Evolutionary conservation across 2,113 vertebrate genomes (phyloP), one percentile per base, ranked within the genome.

Genomic region (Lipophrys pholis): DNA sequence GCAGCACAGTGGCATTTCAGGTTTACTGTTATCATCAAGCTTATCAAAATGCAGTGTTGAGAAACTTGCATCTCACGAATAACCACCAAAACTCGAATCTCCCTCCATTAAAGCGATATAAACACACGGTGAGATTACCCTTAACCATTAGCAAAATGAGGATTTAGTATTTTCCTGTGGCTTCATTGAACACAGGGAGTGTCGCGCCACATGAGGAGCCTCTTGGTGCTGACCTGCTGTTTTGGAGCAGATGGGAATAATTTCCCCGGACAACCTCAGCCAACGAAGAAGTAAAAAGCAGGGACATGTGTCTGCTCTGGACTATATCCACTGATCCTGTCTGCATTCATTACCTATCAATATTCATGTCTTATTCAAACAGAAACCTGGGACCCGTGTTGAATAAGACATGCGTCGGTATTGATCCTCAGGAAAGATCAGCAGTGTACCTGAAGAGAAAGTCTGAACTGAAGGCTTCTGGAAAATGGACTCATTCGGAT

Each of bases 331-430:
- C 69, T 35, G 36, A 62, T 74, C 61, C 68, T 11, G 57, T 59
- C 55, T 66, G 50, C 83, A 82, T 86, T 86, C 78, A 87, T 83
- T 66, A 55, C 45, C 80, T 16, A 69, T 89, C 76, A 85, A 89
- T 88, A 89, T 84, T 85, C 69, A 85, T 84, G 60, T 41, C 40
- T 67, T 52, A 15, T 30, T 63, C 76, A 76, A 82, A 73, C 65
- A 78, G 78, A 68, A 57, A 68, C 58, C 58, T 72, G 30, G 5
- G 60, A 68, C 46, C 82, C 36, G 30, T 57, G 75, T 78, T 85
- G 80, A 87, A 89, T 81, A 81, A 82, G 84, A 87, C 87, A 85
- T 84, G 83, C 57, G 16, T 38, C 4, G 11, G 40, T 82, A 87
- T 89, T 68, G 82, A 89, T 88, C 74, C 41, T 36, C n/a, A 36